phyloP scores from a whole-genome alignment of 1,140 invertebrate genomes.

The Drosophila rufa region DNA sequence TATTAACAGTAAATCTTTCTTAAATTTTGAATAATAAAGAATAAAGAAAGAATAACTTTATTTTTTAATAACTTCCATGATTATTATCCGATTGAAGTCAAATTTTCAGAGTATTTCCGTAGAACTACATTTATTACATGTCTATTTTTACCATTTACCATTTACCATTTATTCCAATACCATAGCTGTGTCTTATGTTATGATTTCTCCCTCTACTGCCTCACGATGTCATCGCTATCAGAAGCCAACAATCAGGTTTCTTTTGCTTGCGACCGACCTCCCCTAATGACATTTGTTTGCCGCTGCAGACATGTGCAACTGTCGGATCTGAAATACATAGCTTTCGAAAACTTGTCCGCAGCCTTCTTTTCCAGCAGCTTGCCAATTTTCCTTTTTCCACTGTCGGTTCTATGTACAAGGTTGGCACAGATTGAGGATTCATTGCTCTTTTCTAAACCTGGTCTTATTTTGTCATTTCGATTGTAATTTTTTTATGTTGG shows the following conservation, averaged over 20 bases:
- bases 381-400: conserved; percentile 32
- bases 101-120: no score
- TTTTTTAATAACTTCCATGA: no score
- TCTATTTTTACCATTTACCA: no score
- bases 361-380: conserved; percentile 19
- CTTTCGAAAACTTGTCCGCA: conserved; percentile 19
- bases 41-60: no score
- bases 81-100: no score
- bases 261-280: conserved; percentile 37
- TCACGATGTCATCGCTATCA: conserved; percentile 36
- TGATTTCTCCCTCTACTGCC: not conserved
- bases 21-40: no score
- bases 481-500: conserved; percentile 34
- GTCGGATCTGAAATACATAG: conserved; percentile 41
- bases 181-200: no score
- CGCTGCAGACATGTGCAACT: conserved; percentile 58
- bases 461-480: conserved; percentile 19
- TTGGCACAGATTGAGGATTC: conserved; percentile 15
- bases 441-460: conserved; percentile 4
- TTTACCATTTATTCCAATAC: no score
- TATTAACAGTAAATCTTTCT: no score
- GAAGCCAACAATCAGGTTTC: conserved; percentile 33
- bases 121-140: no score
- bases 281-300: conserved; percentile 75
- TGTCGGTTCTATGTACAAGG: not conserved